A percentile compares a stretch with the other conserved stretches of the same genome.
phyloP scores from a whole-genome alignment of 2,113 vertebrate species.

The Ictidomys tridecemlineatus region DNA sequence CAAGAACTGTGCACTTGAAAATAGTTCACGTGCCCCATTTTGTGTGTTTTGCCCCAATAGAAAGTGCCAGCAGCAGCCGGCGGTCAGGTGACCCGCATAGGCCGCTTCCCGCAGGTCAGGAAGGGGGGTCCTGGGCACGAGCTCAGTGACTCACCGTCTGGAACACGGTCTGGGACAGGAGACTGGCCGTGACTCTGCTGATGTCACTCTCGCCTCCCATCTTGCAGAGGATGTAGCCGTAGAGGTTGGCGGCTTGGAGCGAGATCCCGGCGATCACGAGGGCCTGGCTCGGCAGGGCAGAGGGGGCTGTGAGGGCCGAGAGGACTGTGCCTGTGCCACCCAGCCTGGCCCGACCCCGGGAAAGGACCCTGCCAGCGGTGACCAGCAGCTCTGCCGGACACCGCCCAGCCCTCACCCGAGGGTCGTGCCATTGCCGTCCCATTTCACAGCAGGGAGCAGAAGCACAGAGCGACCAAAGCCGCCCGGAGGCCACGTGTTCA shows the following conservation, averaged over 20 bases:
- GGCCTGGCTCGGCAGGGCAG: slow-evolving; percentile 84
- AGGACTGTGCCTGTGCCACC: not conserved
- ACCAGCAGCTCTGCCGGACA: not conserved
- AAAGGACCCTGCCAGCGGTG: no score
- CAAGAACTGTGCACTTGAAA: not conserved
- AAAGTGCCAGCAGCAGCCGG: not conserved
- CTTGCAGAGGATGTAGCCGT: slow-evolving; percentile 93
- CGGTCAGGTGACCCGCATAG: rapidly evolving
- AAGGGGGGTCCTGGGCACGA: not conserved
- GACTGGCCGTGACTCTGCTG: slow-evolving; percentile 82
- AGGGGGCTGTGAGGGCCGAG: not conserved
- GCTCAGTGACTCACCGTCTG: slow-evolving; percentile 87
- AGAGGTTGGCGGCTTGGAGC: slow-evolving; percentile 93
- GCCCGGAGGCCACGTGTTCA: not conserved
- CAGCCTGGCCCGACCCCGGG: no score
- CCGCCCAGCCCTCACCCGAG: rapidly evolving
- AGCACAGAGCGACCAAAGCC: not conserved
- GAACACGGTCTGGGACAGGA: slow-evolving; percentile 87
- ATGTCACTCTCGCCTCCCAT: slow-evolving; percentile 86
- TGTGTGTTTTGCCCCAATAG: not conserved
- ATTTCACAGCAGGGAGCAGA: not conserved
- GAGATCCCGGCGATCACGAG: slow-evolving; percentile 92
- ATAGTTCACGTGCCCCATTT: not conserved
- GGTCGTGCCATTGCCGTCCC: rapidly evolving
- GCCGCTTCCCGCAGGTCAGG: not conserved